These are phyloP conservation scores for Apostichopus parvimensis DNA, from an alignment of 35 echinoderm and acorn worm species.

Conservation along the genomic window DNA sequence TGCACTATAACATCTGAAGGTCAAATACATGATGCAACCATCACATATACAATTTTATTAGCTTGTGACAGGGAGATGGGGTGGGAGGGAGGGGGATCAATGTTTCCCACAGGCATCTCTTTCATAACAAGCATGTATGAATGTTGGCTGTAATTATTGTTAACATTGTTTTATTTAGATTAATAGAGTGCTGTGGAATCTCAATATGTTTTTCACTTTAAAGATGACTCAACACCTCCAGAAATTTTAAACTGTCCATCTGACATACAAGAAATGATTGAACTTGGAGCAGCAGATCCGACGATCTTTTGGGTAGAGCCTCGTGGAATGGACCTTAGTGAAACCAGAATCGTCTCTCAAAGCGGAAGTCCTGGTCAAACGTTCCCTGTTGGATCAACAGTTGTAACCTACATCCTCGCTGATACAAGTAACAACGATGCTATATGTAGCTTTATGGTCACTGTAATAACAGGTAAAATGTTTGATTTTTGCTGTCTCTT, in stretches of 20 bases:
- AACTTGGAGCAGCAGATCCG: not conserved
- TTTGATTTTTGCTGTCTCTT: not conserved
- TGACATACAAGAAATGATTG: not conserved
- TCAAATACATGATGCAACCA: too few relatives aligned
- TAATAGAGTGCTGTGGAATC: not conserved
- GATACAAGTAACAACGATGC: not conserved
- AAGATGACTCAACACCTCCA: constrained; percentile 23
- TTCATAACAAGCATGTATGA: too few relatives aligned
- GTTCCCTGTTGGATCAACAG: not conserved
- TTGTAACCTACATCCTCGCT: not conserved
- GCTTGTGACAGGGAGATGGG: too few relatives aligned
- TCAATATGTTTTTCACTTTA: not conserved
- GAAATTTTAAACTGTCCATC: constrained; percentile 3
- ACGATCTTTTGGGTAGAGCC: not conserved
- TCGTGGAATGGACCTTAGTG: not conserved
- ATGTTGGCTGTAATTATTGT: too few relatives aligned
- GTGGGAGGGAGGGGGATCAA: too few relatives aligned
- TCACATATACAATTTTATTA: too few relatives aligned
- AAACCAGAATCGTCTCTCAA: not conserved
- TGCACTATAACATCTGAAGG: too few relatives aligned
- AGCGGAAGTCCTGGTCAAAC: not conserved
- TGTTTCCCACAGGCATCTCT: too few relatives aligned
- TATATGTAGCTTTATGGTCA: not conserved
- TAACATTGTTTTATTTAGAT: too few relatives aligned
- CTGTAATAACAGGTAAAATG: not conserved